A percentile compares a stretch with the other conserved stretches of the same genome.
Evolutionary conservation across 2,888 invertebrate genomes (phyloP).

Genomic region (Polymixis lichenea): DNA sequence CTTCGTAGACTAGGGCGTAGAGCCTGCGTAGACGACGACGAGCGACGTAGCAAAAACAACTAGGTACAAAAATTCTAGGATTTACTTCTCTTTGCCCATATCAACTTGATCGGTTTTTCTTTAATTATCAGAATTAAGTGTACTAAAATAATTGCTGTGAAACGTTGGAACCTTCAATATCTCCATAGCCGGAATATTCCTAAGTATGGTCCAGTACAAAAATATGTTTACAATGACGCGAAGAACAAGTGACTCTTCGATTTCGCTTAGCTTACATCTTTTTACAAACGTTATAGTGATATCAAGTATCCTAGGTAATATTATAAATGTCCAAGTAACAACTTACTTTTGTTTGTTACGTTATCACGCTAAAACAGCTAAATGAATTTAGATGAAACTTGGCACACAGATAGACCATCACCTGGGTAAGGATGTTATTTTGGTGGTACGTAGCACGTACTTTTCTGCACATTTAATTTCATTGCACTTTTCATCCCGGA

Average conservation of each 20-base stretch:
- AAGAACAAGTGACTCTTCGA: neutral
- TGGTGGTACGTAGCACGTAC: too few species aligned
- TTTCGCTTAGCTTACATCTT: neutral
- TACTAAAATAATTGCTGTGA: too few species aligned
- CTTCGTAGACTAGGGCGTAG: neutral
- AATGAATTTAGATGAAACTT: too few species aligned
- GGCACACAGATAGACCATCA: too few species aligned
- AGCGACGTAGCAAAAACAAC: conserved; percentile 6
- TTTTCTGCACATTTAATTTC: too few species aligned
- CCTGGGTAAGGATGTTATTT: too few species aligned
- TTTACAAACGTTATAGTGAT: neutral
- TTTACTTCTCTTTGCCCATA: neutral
- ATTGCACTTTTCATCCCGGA: too few species aligned
- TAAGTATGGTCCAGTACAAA: neutral
- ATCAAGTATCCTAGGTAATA: too few species aligned
- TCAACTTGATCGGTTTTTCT: neutral
- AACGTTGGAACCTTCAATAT: neutral
- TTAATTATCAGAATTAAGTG: neutral
- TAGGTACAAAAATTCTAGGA: neutral
- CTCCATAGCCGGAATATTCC: neutral
- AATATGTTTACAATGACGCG: neutral
- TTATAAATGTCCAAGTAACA: too few species aligned
- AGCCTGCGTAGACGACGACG: neutral
- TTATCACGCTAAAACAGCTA: too few species aligned
- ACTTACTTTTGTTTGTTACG: too few species aligned